Base-by-base conservation (phyloP, 1,140 invertebrate species). In the Whitmania pigra region DNA sequence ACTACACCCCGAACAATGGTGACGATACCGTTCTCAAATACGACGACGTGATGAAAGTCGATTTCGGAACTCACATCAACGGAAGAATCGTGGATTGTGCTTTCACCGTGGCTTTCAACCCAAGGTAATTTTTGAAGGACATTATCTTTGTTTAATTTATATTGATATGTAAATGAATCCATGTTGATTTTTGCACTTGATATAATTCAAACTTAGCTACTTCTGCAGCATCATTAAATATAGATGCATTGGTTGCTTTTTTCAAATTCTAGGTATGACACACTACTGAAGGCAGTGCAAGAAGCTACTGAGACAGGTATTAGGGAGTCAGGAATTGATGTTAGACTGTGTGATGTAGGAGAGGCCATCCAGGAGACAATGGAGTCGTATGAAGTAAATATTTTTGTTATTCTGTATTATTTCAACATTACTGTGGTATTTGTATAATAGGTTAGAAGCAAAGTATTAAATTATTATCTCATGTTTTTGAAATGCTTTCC, bases 41-140 rank as follows among this genome's bases (percentile, higher is more conserved):
- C 78, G 94, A 98, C 80, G 97, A 99, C 84, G 95, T 99, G 4
- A 95, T 94, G 71, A 99, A 99, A 84, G 97, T 99, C 79, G 97
- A 99, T 84, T 99, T 99, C 85, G 97, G 97, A 71, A 97, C 94
- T 43, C 97, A 99, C 81, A 93, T 99, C 66, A 98, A 99, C 84
- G 96, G 89, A 9, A 87, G 93, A 63, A 97, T 99, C 72, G 97
- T 99, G 74, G 96, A 99, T 82, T 99, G 96, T 85, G 97, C 97
- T 25, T 99, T 97, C 82, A 99, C 97, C 7, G 80, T 97, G 73
- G 87, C 93, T 29, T 99, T 98, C 80, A 95, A 99, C 85, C 88
- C 90, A 7, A 96, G 94, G 49, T 63, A 63, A 18, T 31, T 60
- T 60, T 63, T 63, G 13, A 13, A 13, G 6, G 6, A 1, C 6